These are phyloP conservation scores for Orcinus orca DNA, from an alignment of 2,113 vertebrate species.

Conservation along the genomic window DNA sequence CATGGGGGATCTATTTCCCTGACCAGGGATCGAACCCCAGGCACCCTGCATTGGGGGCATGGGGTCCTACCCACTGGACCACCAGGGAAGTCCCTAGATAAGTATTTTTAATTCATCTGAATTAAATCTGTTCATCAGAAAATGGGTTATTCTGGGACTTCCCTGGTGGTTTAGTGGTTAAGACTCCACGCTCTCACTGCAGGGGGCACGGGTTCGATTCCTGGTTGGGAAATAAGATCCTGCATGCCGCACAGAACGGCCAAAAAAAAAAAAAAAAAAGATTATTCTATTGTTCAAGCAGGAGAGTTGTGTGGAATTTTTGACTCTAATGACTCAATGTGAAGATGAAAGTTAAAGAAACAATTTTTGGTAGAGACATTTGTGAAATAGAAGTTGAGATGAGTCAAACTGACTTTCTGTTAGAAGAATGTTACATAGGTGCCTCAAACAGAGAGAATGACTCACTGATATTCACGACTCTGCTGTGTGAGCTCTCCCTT, in stretches of 20 bases:
- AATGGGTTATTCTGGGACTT: background rate
- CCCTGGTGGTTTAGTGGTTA: background rate
- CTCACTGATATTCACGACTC: background rate
- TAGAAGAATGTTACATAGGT: background rate
- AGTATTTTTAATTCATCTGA: constrained; percentile 44
- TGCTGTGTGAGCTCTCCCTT: background rate
- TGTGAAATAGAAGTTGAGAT: constrained; percentile 11
- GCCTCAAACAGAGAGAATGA: background rate
- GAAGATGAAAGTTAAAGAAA: constrained; percentile 35
- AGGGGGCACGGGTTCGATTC: background rate
- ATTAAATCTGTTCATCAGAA: constrained; percentile 2
- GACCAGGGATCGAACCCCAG: too few relatives aligned
- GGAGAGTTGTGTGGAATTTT: constrained; percentile 17
- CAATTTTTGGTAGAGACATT: background rate
- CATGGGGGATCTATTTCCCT: too few relatives aligned
- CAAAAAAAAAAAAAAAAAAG: background rate
- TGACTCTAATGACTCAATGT: background rate
- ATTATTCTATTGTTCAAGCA: background rate
- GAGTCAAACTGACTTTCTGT: background rate
- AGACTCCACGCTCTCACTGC: background rate
- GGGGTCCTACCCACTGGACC: too few relatives aligned
- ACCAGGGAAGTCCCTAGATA: background rate
- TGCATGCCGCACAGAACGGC: background rate
- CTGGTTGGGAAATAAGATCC: background rate
- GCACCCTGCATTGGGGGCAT: too few relatives aligned